phyloP scores from a whole-genome alignment of 1,140 invertebrate genomes.

The Conus ventricosus region DNA sequence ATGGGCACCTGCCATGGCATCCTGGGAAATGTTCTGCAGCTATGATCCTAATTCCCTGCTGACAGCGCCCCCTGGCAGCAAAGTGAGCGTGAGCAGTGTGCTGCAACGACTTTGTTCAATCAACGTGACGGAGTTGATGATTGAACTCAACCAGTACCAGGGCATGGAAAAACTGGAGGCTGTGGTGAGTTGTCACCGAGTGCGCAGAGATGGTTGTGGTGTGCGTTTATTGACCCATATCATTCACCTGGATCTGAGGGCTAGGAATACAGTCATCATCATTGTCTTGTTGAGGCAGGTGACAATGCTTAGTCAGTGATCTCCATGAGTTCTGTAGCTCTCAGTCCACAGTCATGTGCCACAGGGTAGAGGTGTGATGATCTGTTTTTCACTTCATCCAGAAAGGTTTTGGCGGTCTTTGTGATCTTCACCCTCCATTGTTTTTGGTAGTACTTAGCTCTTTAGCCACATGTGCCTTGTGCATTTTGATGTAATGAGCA shows the following conservation, averaged over 20 bases:
- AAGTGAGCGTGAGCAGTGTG: conserved; percentile 43
- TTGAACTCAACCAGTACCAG: conserved; percentile 44
- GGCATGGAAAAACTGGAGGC: conserved; percentile 34
- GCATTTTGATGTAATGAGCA: too few species aligned
- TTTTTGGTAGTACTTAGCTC: too few species aligned
- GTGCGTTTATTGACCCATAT: background rate
- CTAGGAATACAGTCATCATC: background rate
- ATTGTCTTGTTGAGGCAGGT: background rate
- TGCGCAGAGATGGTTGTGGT: background rate
- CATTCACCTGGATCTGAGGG: background rate
- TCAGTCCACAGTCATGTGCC: too few species aligned
- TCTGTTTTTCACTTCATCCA: too few species aligned
- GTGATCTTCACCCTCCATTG: too few species aligned
- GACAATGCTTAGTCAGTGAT: too few species aligned
- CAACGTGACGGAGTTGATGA: conserved; percentile 44
- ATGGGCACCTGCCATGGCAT: conserved; percentile 28
- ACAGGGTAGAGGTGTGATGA: too few species aligned
- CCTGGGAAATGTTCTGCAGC: conserved; percentile 40
- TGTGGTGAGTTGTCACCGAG: conserved; percentile 34
- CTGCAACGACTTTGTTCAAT: conserved; percentile 44
- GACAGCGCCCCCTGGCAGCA: conserved; percentile 39
- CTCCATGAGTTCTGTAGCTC: too few species aligned
- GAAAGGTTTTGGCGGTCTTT: too few species aligned
- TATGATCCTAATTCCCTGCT: conserved; percentile 23
- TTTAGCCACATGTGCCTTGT: too few species aligned